These are phyloP conservation scores for Holacanthus passer DNA, from an alignment of 2,113 vertebrate genomes.

Conservation along the genomic window DNA sequence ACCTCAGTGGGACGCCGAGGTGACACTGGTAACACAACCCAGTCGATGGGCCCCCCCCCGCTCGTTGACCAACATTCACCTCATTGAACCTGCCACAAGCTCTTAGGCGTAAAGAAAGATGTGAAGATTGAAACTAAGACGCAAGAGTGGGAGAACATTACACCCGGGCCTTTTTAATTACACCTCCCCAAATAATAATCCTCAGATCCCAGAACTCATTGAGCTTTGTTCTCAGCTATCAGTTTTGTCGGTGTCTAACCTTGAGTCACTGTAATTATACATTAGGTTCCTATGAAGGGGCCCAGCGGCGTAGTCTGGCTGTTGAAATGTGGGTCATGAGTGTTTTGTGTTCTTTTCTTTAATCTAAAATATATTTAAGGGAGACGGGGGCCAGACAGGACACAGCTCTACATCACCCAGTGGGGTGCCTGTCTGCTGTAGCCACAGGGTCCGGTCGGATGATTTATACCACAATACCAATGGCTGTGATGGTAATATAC, in stretches of 20 bases:
- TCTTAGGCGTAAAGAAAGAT: conserved; percentile 34
- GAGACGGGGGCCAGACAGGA: conserved; percentile 67
- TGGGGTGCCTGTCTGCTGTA: conserved; percentile 58
- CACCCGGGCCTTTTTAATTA: conserved; percentile 60
- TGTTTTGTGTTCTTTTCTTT: conserved; percentile 75
- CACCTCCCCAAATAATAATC: conserved; percentile 65
- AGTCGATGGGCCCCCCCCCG: conserved; percentile 51
- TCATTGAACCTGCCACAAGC: conserved; percentile 64
- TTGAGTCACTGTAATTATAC: conserved; percentile 74
- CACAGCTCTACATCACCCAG: conserved; percentile 73
- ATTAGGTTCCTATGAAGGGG: conserved; percentile 43
- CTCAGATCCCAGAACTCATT: conserved; percentile 47
- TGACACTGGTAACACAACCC: conserved; percentile 54
- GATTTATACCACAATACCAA: conserved; percentile 66
- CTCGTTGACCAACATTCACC: conserved; percentile 52
- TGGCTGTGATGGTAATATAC: conserved; percentile 78
- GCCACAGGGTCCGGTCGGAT: conserved; percentile 55
- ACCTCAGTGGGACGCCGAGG: conserved; percentile 67
- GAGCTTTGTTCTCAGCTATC: conserved; percentile 59
- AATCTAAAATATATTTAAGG: conserved; percentile 81
- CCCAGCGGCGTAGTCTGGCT: conserved; percentile 53
- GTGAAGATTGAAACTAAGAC: conserved; percentile 47
- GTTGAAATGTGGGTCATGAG: conserved; percentile 71
- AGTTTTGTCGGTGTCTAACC: conserved; percentile 56
- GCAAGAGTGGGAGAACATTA: conserved; percentile 16